Conservation (phyloP, 1,140 invertebrate genomes). For the Globodera ellingtonae region DNA sequence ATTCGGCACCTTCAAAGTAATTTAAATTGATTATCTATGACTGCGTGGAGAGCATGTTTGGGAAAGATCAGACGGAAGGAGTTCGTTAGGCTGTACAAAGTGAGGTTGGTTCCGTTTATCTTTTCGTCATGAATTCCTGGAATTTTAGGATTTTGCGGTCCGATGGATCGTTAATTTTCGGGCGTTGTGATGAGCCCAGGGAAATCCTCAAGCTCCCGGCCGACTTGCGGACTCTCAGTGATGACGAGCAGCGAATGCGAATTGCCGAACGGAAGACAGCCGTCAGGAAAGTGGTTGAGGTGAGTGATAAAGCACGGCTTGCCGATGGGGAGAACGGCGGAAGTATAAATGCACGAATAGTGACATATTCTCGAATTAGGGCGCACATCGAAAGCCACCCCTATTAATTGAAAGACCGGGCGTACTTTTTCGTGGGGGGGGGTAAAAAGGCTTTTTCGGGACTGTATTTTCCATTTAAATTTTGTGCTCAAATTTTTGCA, state of each 20-base stretch:
- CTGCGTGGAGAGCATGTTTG: conserved; percentile 21
- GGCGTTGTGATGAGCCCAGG: conserved; percentile 52
- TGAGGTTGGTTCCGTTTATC: not conserved
- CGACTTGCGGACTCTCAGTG: conserved; percentile 48
- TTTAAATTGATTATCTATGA: not conserved
- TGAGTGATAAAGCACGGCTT: conserved; percentile 1
- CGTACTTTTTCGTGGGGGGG: too few species aligned
- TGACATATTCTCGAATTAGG: not conserved
- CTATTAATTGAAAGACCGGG: not conserved
- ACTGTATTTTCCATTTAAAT: too few species aligned
- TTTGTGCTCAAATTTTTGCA: too few species aligned
- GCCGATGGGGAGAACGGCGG: not conserved
- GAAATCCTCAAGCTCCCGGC: conserved; percentile 55
- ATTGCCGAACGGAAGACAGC: conserved; percentile 58
- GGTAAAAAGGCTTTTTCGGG: too few species aligned
- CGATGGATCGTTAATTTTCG: conserved; percentile 54
- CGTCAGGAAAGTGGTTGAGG: conserved; percentile 41
- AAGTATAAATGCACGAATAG: not conserved
- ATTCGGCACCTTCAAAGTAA: too few species aligned
- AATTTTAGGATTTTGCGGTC: conserved; percentile 42
- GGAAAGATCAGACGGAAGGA: conserved; percentile 22
- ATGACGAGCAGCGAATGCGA: conserved; percentile 55
- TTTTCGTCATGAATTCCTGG: not conserved
- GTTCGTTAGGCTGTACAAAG: conserved; percentile 22
- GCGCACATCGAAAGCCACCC: not conserved